Conservation (phyloP, 2,888 invertebrate genomes). For the Cynaeus angustus region DNA sequence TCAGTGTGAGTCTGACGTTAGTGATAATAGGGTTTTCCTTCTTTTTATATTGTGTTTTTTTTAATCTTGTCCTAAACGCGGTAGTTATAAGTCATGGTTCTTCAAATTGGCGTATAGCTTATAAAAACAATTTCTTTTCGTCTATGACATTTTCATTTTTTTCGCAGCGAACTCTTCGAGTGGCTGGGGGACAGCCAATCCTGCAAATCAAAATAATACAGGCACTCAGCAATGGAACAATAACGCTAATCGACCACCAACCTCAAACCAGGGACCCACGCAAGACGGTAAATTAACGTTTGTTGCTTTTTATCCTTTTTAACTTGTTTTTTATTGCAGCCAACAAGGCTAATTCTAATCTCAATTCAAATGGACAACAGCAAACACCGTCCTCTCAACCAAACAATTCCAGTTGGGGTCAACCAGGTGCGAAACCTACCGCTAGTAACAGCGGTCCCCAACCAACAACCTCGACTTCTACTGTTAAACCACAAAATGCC, state of each 20-base stretch:
- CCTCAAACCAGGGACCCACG: slow-evolving; percentile 65
- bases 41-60: no score
- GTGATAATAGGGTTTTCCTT: no score
- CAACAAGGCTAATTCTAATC: slow-evolving; percentile 71
- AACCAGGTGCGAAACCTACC: slow-evolving; percentile 58
- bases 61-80: no score
- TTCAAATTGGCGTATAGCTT: no score
- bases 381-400: slow-evolving; percentile 71
- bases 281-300: slow-evolving; percentile 65
- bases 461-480: slow-evolving; percentile 49
- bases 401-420: slow-evolving; percentile 66
- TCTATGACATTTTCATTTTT: slow-evolving; percentile 1
- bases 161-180: slow-evolving; percentile 68
- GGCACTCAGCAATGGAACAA: slow-evolving; percentile 70
- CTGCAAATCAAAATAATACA: slow-evolving; percentile 68
- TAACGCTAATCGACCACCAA: slow-evolving; percentile 68
- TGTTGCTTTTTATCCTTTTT: slow-evolving; percentile 1
- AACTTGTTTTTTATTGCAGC: slow-evolving; percentile 52
- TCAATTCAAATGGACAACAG: slow-evolving; percentile 72
- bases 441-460: slow-evolving; percentile 57
- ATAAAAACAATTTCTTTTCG: no score
- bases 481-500: slow-evolving; percentile 46
- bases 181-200: slow-evolving; percentile 73
- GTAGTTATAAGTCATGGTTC: no score
- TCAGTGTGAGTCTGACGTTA: no score